Conservation (phyloP, 2,797 vertebrate species). For the Epinephelus coioides region DNA sequence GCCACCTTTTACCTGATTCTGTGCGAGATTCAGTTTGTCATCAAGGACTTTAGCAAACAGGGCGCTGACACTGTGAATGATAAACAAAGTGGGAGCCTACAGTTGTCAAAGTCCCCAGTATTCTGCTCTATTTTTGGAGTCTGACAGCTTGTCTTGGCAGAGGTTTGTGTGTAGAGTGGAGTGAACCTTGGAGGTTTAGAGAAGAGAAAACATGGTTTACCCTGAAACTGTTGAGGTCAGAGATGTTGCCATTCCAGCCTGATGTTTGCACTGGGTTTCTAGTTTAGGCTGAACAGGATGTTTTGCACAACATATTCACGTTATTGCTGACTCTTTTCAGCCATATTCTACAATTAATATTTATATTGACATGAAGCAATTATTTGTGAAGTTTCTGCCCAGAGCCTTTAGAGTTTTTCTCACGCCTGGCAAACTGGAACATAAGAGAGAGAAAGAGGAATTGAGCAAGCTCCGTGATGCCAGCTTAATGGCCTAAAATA, state of each 20-base stretch:
- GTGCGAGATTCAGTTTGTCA: constrained; percentile 40
- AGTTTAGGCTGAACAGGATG: constrained; percentile 24
- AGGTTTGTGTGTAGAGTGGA: constrained; percentile 47
- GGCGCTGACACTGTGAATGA: constrained; percentile 54
- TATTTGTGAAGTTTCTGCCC: not conserved
- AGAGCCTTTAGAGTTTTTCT: not conserved
- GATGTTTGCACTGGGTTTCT: constrained; percentile 48
- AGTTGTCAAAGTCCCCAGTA: constrained; percentile 57
- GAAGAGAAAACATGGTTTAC: constrained; percentile 50
- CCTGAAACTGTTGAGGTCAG: constrained; percentile 51
- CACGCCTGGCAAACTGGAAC: not conserved
- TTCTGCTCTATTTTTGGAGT: constrained; percentile 80
- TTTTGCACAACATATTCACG: not conserved
- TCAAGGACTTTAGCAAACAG: constrained; percentile 46
- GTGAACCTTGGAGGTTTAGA: constrained; percentile 72
- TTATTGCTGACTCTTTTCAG: constrained; percentile 4
- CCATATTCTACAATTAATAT: not conserved
- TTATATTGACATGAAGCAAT: not conserved
- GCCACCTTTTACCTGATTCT: constrained; percentile 56
- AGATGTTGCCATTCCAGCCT: constrained; percentile 9
- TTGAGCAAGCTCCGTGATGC: constrained; percentile 3
- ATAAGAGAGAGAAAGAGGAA: not conserved
- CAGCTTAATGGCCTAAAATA: constrained; percentile 54
- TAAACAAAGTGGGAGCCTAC: constrained; percentile 58
- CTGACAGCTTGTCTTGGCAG: constrained; percentile 65